Evolutionary conservation across 37 sponge, comb jelly and placozoan genomes (phyloP).

Genomic region (Ianthella basta): DNA sequence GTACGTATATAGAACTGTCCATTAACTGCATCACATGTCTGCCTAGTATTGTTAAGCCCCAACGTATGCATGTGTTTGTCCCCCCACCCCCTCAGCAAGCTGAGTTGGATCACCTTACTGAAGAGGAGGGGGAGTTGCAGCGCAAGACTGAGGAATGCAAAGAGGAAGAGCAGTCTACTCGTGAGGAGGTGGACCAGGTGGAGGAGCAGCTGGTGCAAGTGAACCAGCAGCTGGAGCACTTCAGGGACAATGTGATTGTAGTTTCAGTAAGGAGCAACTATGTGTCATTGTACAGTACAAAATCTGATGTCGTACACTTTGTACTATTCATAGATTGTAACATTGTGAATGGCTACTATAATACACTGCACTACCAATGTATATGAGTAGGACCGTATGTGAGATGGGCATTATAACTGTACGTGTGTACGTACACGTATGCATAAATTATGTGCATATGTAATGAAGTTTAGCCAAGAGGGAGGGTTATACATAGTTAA

Average conservation of each 20-base stretch:
- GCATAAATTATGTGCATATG: no score
- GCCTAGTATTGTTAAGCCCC: not conserved
- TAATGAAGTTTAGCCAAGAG: no score
- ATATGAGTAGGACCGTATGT: no score
- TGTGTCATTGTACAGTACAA: no score
- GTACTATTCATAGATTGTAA: no score
- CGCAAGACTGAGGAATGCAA: conserved; percentile 33
- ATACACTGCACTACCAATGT: no score
- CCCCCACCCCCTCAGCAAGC: conserved; percentile 29
- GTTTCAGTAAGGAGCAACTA: not conserved
- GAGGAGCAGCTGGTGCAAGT: conserved; percentile 36
- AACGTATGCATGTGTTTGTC: not conserved
- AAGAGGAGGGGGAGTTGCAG: conserved; percentile 31
- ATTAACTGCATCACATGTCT: no score
- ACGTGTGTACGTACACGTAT: no score
- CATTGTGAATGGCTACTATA: no score
- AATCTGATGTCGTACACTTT: no score
- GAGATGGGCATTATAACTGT: no score
- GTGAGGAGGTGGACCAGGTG: conserved; percentile 41
- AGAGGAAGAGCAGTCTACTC: conserved; percentile 10
- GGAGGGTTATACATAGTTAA: no score
- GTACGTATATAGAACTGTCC: not conserved
- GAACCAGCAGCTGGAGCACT: conserved; percentile 43
- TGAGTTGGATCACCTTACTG: conserved; percentile 56
- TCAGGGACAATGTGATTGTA: conserved; percentile 33